Evolutionary conservation across 2,113 vertebrate genomes (phyloP), one percentile per base, ranked within the genome.

Genomic region (Oryzias woworae): DNA sequence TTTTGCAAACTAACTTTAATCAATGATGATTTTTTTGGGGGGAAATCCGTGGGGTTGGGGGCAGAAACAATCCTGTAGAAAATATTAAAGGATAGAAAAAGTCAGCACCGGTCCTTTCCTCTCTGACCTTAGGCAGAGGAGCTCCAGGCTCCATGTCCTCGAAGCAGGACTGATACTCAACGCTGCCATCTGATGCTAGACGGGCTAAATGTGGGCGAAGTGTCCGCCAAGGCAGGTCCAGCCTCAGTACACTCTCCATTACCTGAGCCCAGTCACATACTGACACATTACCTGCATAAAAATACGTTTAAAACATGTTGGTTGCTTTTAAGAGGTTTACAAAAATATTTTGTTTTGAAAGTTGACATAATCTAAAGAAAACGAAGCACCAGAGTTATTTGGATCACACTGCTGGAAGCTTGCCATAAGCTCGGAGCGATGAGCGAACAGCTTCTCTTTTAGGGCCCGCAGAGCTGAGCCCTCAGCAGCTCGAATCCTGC

Each of bases 201-300:
- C 74, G 87, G 14, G 85, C 93, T 66, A 99, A 80, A 15, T 83
- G 92, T 1, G 89, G 61, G 12, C 92, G 90, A 51, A 99, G 88
- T 0, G 93, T 94, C 88, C 96, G 93, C 97, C 97, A 99, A 7
- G 97, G 96, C 56, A 99, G 89, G 3, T 94, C 90, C 77, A 99
- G 87, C 14, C 91, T 92, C 46, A 99, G 90, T 7, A 94, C 83
- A 2, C 89, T 89, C 69, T 96, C 95, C 83, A 97, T 82, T 0
- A 86, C 93, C 73, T 83, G 89, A 60, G 93, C 93, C 97, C 97
- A 99, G 18, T 98, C 93, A 2, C 84, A 85, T 75, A 91, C 51
- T 8, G 94, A 92, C 73, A 99, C 88, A 62, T 50, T 82, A 48
- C 96, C 97, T 99, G 86, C 36, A 47, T 23, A 36, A 41, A 26